Conservation (phyloP, 1,140 invertebrate genomes). For the Pogonus chalceus region DNA sequence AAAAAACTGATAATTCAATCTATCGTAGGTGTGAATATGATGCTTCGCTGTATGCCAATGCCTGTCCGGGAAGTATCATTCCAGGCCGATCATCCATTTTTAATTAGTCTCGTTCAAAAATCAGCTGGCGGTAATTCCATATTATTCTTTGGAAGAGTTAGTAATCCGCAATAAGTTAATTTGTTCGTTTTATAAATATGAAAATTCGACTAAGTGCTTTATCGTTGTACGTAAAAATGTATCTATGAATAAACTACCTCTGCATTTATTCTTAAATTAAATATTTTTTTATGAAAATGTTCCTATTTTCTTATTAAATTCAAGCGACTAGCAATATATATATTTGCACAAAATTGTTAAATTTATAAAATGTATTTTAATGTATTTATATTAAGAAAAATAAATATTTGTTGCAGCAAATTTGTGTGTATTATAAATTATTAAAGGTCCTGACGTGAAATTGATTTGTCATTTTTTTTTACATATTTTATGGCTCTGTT, state of each 20-base stretch:
- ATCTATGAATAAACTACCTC: too few species aligned
- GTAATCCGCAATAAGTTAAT: too few species aligned
- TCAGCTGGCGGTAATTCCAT: neutral
- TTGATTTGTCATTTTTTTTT: too few species aligned
- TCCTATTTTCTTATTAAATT: too few species aligned
- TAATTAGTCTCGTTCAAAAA: neutral
- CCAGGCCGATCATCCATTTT: conserved; percentile 14
- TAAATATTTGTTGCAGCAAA: neutral
- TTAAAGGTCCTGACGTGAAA: neutral
- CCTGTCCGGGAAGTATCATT: neutral
- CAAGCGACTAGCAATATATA: too few species aligned
- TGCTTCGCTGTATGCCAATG: conserved; percentile 13
- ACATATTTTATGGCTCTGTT: too few species aligned
- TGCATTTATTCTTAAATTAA: too few species aligned
- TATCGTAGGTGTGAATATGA: conserved; percentile 12
- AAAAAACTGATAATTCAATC: too few species aligned
- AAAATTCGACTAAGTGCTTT: too few species aligned
- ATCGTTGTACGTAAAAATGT: too few species aligned
- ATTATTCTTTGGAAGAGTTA: conserved; percentile 12
- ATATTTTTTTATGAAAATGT: too few species aligned
- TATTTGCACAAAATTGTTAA: neutral
- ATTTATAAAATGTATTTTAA: neutral
- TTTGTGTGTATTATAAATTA: neutral
- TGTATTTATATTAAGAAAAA: neutral
- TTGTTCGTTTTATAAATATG: too few species aligned